Evolutionary conservation across 2,113 vertebrate genomes (phyloP).

Genomic region (Cyprinodon tularosa): DNA sequence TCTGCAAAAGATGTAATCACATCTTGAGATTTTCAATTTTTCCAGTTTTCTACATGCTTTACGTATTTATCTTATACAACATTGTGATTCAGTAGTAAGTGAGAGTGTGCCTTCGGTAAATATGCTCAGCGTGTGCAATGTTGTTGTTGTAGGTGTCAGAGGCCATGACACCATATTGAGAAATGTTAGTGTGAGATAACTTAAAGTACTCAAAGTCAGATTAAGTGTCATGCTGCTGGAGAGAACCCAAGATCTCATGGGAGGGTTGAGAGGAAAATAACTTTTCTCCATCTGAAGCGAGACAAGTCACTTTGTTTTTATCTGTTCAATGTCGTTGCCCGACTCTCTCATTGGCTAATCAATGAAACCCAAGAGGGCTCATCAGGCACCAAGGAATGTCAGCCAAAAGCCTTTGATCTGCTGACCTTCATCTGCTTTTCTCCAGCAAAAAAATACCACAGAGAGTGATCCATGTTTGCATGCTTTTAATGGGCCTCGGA

Average conservation of each 20-base stretch:
- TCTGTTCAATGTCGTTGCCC: conserved; percentile 75
- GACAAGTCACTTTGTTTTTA: conserved; percentile 77
- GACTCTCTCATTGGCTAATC: conserved; percentile 77
- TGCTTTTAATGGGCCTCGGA: conserved; percentile 79
- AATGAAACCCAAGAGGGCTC: conserved; percentile 78
- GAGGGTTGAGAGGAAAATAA: conserved; percentile 59
- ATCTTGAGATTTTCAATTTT: conserved; percentile 23
- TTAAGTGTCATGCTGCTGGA: conserved; percentile 60
- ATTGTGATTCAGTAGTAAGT: background rate
- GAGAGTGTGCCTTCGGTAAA: no score
- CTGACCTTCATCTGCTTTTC: conserved; percentile 77
- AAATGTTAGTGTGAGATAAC: conserved; percentile 32
- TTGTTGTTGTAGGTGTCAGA: conserved; percentile 8
- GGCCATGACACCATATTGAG: conserved; percentile 30
- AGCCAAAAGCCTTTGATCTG: conserved; percentile 74
- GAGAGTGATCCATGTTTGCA: conserved; percentile 79
- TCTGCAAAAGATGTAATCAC: conserved; percentile 20
- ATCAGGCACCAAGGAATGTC: conserved; percentile 73
- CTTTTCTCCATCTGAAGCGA: conserved; percentile 71
- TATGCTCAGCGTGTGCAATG: background rate
- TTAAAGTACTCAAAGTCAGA: conserved; percentile 66
- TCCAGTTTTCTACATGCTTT: background rate
- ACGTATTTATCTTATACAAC: background rate
- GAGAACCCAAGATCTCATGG: conserved; percentile 66
- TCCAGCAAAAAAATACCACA: conserved; percentile 60